These are phyloP conservation scores for Rhynchomys soricoides DNA, from an alignment of 2,113 vertebrate genomes.

Conservation along the genomic window DNA sequence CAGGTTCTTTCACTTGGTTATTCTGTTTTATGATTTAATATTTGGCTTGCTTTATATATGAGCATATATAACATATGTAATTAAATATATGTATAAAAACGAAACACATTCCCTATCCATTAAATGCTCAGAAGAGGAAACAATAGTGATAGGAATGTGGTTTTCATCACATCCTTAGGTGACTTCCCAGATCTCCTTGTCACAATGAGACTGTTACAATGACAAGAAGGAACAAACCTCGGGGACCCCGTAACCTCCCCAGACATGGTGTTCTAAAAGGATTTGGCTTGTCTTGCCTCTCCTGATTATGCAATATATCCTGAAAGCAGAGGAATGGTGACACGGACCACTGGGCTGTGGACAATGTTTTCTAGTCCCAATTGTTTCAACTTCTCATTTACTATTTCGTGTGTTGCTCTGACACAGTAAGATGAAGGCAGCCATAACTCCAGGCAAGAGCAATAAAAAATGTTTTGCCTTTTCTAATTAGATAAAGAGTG, in stretches of 20 bases:
- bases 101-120: conserved; percentile 12
- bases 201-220: conserved; percentile 73
- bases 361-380: conserved; percentile 64
- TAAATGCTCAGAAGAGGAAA: conserved; percentile 68
- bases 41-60: background rate
- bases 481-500: background rate
- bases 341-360: conserved; percentile 72
- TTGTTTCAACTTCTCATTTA: conserved; percentile 76
- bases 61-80: background rate
- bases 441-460: background rate
- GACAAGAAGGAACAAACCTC: conserved; percentile 75
- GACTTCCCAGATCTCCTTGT: conserved; percentile 71
- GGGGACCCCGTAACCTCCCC: conserved; percentile 74
- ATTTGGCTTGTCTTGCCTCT: conserved; percentile 75
- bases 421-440: conserved; percentile 15
- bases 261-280: conserved; percentile 71
- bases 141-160: conserved; percentile 50
- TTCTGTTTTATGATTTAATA: background rate
- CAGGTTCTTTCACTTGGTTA: background rate
- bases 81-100: background rate
- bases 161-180: conserved; percentile 72
- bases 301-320: conserved; percentile 79
- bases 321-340: conserved; percentile 72
- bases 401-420: conserved; percentile 57
- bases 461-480: background rate